Base-by-base conservation (phyloP, 1,140 invertebrate genomes). In the Tetragnatha versicolor region DNA sequence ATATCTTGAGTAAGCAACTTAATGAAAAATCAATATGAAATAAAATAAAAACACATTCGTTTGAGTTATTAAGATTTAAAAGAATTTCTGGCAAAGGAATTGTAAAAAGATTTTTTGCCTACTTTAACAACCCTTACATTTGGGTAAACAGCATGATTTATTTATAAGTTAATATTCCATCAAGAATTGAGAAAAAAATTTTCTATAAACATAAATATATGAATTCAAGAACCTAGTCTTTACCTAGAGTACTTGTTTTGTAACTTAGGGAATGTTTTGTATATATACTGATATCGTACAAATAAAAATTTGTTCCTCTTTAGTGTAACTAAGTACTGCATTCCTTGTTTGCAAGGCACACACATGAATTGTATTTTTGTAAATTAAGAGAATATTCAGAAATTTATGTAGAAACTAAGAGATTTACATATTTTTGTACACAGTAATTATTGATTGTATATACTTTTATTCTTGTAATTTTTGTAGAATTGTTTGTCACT, bases 211-310 rank as follows among this genome's bases (percentile, higher is more conserved):
- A 27, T 53, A 53, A 31, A 55, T 29, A 17, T 25, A 5, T 27
- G 31, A 55, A 55, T 55, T 55, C 51, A 31, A 55, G 51, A 70
- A 53, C 49, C 66, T 70, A 70, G 66, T 70, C 49, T 69, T 69
- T 14, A 37, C 20, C 66, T 55, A 53, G 31, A 35, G 31, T 37
- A 12, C 47, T 53, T 53, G 66, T 35, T 37, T 70, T 45, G 31
- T 17, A 33, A 12, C 22, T 22, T 31, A 58, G 22, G 17, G 20
- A 31, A 35, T n/a, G n/a, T n/a, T n/a, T 33, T 33, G 29, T 33
- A 33, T 14, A 42, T 25, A 45, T 63, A 17, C 22, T 63, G 9
- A 22, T 42, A 25, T 14, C 5, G 10, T 63, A 14, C 12, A 58
- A 58, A 58, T 31, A 33, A n/a, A 58, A 58, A n/a, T 5, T 58